Evolutionary conservation across 23 tunicate genomes (phyloP).

Genomic region (Corella eumyota): DNA sequence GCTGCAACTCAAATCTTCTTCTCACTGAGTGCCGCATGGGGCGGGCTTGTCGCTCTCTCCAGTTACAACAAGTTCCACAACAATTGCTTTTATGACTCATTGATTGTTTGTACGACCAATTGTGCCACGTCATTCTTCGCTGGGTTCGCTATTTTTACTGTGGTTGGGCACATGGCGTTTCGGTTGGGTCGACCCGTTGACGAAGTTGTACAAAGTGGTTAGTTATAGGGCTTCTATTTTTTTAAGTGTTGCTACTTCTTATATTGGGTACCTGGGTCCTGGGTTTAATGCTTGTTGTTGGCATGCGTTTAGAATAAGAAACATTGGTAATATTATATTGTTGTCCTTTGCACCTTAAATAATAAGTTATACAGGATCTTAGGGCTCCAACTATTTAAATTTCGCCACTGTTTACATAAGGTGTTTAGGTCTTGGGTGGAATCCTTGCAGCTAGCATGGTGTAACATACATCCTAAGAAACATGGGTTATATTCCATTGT

Average conservation of each 20-base stretch:
- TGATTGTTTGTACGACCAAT: slow-evolving; percentile 61
- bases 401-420: too few species aligned
- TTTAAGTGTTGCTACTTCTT: not conserved
- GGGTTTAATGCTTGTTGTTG: not conserved
- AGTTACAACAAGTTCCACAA: slow-evolving; percentile 88
- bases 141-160: slow-evolving; percentile 93
- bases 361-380: too few species aligned
- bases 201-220: slow-evolving; percentile 68
- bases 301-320: not conserved
- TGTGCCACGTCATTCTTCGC: slow-evolving; percentile 92
- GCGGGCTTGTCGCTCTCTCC: slow-evolving; percentile 84
- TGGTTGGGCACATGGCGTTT: slow-evolving; percentile 87
- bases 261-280: not conserved
- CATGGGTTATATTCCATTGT: too few species aligned
- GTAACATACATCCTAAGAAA: too few species aligned
- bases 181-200: slow-evolving; percentile 46
- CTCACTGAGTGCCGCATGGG: slow-evolving; percentile 96
- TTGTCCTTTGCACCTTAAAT: too few species aligned
- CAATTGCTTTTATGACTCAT: slow-evolving; percentile 68
- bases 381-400: too few species aligned
- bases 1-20: slow-evolving; percentile 97
- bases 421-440: too few species aligned
- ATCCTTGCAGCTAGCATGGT: too few species aligned
- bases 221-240: too few species aligned
- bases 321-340: too few species aligned